phyloP scores from a whole-genome alignment of 1,140 invertebrate species.

The Wasmannia auropunctata region DNA sequence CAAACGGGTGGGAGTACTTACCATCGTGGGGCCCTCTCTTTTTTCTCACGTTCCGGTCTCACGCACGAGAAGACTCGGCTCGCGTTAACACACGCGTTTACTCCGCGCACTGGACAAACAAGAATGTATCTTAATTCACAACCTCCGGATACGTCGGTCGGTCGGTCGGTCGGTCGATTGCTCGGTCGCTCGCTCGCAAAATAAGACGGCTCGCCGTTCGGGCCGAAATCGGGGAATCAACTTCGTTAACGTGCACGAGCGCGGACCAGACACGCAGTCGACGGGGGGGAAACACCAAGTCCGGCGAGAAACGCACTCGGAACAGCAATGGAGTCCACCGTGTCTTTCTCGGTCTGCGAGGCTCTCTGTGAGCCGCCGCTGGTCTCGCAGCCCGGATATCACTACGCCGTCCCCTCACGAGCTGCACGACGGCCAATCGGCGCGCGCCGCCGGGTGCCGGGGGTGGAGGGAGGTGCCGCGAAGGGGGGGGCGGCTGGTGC shows the following conservation, averaged over 20 bases:
- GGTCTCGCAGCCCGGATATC: conserved; percentile 74
- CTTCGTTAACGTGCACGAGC: conserved; percentile 56
- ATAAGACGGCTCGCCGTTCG: conserved; percentile 7
- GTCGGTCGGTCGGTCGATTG: neutral
- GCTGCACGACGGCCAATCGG: conserved; percentile 64
- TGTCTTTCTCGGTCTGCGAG: conserved; percentile 77
- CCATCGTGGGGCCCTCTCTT: conserved; percentile 55
- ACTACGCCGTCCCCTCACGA: conserved; percentile 79
- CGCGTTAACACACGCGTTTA: conserved; percentile 45
- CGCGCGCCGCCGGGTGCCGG: conserved; percentile 32
- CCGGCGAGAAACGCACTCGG: conserved; percentile 81
- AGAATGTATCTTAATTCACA: conserved; percentile 58
- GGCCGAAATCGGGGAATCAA: neutral
- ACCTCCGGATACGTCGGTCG: conserved; percentile 12
- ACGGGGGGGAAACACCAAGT: conserved; percentile 57
- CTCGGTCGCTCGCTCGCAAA: neutral
- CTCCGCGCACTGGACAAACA: conserved; percentile 64
- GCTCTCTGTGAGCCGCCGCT: conserved; percentile 66
- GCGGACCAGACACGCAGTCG: conserved; percentile 60
- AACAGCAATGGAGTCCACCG: conserved; percentile 82
- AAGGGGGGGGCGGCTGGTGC: conserved; percentile 48
- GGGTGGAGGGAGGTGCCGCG: too few species aligned
- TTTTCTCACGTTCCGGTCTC: conserved; percentile 38
- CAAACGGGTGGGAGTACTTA: conserved; percentile 48
- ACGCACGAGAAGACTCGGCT: conserved; percentile 47